A percentile compares a stretch with the other conserved stretches of the same genome.
These are phyloP conservation scores for Cyprinodon diabolis DNA, from an alignment of 2,797 vertebrate genomes.

Conservation along the genomic window DNA sequence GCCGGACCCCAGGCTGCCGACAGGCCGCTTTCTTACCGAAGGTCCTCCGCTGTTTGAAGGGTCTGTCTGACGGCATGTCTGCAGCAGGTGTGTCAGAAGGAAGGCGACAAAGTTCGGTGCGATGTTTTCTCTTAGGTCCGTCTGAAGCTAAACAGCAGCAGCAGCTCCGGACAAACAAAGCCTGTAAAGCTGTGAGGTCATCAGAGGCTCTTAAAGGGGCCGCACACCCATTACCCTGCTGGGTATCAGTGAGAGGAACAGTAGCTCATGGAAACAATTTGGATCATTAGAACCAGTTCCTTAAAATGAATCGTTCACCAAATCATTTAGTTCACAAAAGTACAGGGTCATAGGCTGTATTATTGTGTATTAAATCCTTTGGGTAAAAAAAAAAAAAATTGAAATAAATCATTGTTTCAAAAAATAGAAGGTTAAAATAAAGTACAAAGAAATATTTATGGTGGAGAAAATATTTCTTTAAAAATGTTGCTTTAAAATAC, in stretches of 20 bases:
- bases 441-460: no score
- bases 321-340: no score
- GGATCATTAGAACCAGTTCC: no score
- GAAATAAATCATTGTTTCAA: no score
- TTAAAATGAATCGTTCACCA: no score
- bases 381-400: no score
- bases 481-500: no score
- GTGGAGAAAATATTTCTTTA: no score
- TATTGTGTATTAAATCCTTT: no score
- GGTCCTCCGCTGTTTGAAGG: conserved; percentile 94
- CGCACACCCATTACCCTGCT: not conserved
- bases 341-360: no score
- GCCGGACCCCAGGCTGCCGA: not conserved
- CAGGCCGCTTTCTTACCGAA: conserved; percentile 84
- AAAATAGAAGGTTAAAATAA: no score
- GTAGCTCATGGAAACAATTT: not conserved
- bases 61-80: conserved; percentile 92
- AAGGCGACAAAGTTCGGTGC: not conserved
- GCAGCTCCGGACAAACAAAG: conserved; percentile 68
- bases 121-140: conserved; percentile 15
- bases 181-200: conserved; percentile 73
- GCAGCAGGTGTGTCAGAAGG: conserved; percentile 1
- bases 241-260: not conserved
- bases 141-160: conserved; percentile 50
- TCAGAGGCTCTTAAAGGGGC: conserved; percentile 62